Evolutionary conservation across 1,140 invertebrate species (phyloP), one percentile per base, ranked within the genome.

Genomic region (Diabrotica undecimpunctata): DNA sequence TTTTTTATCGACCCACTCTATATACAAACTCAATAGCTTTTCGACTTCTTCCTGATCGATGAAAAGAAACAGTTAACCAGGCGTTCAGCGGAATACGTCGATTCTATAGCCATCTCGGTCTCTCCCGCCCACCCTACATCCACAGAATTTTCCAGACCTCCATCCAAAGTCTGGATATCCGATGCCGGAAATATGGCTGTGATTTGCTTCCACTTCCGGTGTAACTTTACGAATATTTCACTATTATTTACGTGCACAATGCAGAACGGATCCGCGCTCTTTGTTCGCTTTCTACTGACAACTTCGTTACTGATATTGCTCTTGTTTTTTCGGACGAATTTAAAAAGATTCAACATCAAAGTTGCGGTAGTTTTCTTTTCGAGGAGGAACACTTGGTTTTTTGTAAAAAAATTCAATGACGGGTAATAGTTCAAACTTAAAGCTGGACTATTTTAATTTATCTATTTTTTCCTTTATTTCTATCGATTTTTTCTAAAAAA

Each of bases 181-280:
- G 66, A 70, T 61, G 56, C 71, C 71, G 71, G 71, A 72, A 72
- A 72, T 70, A 72, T 67, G 68, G 67, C 71, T 68, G 61, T 68
- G 69, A 69, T 69, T 64, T 58, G 64, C 66, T 68, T 66, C 69
- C 66, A 66, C 61, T 67, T 72, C 71, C 71, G 71, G 71, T 62
- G 60, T 64, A 70, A 72, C 65, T 72, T 70, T 68, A 54, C 64
- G 71, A 72, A 72, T 72, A 72, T 72, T 72, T 72, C 66, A 63
- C 66, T 63, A 70, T 72, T 72, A 72, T 72, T 68, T 70, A 72
- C 63, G 69, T 61, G 11, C 68, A 67, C 61, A 59, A 65, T 61
- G 58, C 66, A 62, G 66, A 70, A 70, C 68, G 65, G 68, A 67
- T 66, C 51, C 64, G 61, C 46, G 68, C 65, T 9, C 64, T 67